Evolutionary conservation across 2,888 invertebrate genomes (phyloP).

Genomic region (Cantharis flavilabris): DNA sequence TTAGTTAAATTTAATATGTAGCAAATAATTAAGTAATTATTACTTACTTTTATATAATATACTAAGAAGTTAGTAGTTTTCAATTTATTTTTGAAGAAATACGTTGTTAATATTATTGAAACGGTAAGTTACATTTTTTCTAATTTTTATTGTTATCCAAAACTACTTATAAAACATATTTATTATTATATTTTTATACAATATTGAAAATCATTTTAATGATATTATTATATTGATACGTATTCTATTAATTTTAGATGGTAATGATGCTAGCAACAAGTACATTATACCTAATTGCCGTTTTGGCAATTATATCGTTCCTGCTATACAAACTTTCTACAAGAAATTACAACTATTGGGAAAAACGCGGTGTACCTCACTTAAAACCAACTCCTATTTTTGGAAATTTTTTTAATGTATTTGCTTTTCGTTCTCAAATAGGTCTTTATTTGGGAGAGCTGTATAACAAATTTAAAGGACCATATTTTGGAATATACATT

Average conservation of each 20-base stretch:
- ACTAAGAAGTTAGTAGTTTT: neutral
- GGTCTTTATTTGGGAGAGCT: constrained; percentile 40
- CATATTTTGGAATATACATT: constrained; percentile 54
- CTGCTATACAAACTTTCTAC: constrained; percentile 25
- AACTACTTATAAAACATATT: neutral
- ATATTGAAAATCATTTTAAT: too few relatives aligned
- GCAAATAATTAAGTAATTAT: neutral
- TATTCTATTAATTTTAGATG: neutral
- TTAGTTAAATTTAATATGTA: too few relatives aligned
- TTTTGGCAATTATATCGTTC: neutral
- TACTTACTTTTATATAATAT: neutral
- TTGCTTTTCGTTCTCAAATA: constrained; percentile 40
- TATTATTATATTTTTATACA: too few relatives aligned
- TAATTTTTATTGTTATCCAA: neutral
- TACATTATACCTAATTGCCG: neutral
- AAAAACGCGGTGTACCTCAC: constrained; percentile 45
- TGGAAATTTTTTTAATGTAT: constrained; percentile 49
- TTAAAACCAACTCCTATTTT: constrained; percentile 46
- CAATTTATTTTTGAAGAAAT: neutral
- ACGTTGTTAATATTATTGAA: neutral
- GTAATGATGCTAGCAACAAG: neutral
- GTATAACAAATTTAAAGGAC: constrained; percentile 40
- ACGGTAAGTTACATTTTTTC: neutral
- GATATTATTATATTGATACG: neutral
- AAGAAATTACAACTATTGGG: constrained; percentile 49